Evolutionary conservation across 2,797 vertebrate genomes (phyloP).

Genomic region (Loriculus beryllinus): DNA sequence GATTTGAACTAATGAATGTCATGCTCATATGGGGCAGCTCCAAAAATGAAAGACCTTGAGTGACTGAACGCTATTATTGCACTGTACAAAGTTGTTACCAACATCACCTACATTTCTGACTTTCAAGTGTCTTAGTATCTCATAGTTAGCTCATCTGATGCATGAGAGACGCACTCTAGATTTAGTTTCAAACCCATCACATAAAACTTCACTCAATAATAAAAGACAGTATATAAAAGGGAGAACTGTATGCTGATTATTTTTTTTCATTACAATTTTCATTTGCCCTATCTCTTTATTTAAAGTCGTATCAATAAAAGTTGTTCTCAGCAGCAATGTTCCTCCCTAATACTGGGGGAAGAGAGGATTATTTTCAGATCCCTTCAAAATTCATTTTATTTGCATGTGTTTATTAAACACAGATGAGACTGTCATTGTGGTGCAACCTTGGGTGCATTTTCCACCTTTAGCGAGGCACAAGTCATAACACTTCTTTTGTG

Average conservation of each 20-base stretch:
- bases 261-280: neutral
- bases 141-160: neutral
- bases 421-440: neutral
- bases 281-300: neutral
- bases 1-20: slow-evolving; percentile 57
- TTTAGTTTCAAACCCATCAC: neutral
- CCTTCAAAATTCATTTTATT: neutral
- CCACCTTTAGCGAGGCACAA: neutral
- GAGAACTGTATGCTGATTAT: neutral
- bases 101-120: slow-evolving; percentile 62
- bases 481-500: neutral
- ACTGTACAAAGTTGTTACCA: neutral
- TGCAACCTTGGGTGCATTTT: neutral
- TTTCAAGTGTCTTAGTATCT: slow-evolving; percentile 49
- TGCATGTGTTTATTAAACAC: neutral
- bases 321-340: neutral
- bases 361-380: neutral
- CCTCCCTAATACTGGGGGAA: neutral
- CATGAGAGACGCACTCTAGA: neutral
- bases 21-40: slow-evolving; percentile 47
- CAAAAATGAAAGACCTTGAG: slow-evolving; percentile 64
- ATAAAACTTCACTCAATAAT: neutral
- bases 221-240: neutral
- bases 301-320: neutral
- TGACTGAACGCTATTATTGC: slow-evolving; percentile 15